Evolutionary conservation across 2,888 invertebrate species (phyloP), one percentile per base, ranked within the genome.

Genomic region (Hirtodrosophila histrioides): DNA sequence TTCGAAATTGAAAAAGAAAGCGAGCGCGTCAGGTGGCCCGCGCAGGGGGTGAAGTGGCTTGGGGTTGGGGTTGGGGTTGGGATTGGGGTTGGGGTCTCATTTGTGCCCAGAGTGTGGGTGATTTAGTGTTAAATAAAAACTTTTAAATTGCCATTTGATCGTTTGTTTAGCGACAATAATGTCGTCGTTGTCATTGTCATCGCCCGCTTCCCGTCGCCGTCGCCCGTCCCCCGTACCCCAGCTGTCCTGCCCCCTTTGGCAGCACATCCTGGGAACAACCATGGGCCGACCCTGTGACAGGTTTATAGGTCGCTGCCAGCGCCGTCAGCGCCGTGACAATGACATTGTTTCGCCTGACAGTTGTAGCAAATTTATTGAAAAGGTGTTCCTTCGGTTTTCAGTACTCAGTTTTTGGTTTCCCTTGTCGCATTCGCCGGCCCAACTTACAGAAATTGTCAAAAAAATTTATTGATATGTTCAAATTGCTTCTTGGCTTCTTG

Each of bases 161-260:
- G 89, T 90, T 90, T 90, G 89, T 90, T 89, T 89, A 90, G 89
- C 88, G 89, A 88, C 90, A 89, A 90, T 88, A 90, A 90, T 89
- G 84, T 78, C 76, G 79, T 75, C 77, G 75, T 73, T 54, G 67
- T 67, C 60, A 66, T 68, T 54, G 75, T 73, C 51, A 44, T 64
- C 54, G 64, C 55, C 55, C 49, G 58, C 36, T 48, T 27, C 23
- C 17, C 39, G 48, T 45, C 41, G n/a, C n/a, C n/a, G n/a, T n/a
- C n/a, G n/a, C n/a, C n/a, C n/a, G n/a, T n/a, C n/a, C n/a, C n/a
- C n/a, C n/a, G n/a, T n/a, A 27, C 27, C 4, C 27, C 27, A 27
- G 5, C 27, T 57, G 40, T 61, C 56, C 43, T 44, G 31, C 53
- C 10, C 17, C 23, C 5, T 17, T 24, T 24, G 23, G 29, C 60